These are phyloP conservation scores for Drosophila pseudotakahashii DNA, from an alignment of 2,888 invertebrate species.

Conservation along the genomic window DNA sequence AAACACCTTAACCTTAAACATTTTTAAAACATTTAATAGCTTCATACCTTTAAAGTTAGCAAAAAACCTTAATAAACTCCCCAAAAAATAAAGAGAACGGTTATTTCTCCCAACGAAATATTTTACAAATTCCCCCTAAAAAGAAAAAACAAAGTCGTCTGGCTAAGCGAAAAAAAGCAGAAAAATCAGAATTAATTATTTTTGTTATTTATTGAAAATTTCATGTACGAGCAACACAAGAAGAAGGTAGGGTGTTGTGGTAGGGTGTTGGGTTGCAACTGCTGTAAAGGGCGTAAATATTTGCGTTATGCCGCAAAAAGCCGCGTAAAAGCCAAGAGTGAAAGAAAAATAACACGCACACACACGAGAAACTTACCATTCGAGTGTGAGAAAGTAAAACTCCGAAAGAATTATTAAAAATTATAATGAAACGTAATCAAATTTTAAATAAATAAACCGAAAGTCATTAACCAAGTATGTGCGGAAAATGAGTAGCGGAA, in stretches of 20 bases:
- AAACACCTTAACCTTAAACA: too few species aligned
- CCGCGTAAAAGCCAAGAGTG: slow-evolving; percentile 14
- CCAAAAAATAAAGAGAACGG: neutral
- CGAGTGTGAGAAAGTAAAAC: slow-evolving; percentile 18
- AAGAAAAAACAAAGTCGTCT: neutral
- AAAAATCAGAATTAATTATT: slow-evolving; percentile 17
- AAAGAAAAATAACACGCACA: slow-evolving; percentile 17
- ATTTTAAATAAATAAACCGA: slow-evolving; percentile 56
- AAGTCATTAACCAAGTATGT: slow-evolving; percentile 23
- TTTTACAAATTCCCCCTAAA: neutral
- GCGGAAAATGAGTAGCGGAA: slow-evolving; percentile 7
- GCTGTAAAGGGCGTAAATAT: slow-evolving; percentile 60
- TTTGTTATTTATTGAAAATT: slow-evolving; percentile 52
- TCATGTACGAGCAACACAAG: slow-evolving; percentile 34
- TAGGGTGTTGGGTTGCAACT: slow-evolving; percentile 8
- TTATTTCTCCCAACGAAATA: neutral
- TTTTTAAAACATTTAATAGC: neutral
- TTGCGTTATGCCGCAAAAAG: slow-evolving; percentile 63
- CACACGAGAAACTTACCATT: neutral
- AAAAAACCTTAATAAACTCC: neutral
- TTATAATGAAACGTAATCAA: slow-evolving; percentile 72
- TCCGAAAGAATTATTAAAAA: slow-evolving; percentile 38
- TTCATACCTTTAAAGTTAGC: neutral
- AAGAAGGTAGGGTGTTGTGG: neutral
- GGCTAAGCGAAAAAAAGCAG: slow-evolving; percentile 5